Base-by-base conservation (phyloP, 1,140 invertebrate species). In the Listronotus bonariensis region DNA sequence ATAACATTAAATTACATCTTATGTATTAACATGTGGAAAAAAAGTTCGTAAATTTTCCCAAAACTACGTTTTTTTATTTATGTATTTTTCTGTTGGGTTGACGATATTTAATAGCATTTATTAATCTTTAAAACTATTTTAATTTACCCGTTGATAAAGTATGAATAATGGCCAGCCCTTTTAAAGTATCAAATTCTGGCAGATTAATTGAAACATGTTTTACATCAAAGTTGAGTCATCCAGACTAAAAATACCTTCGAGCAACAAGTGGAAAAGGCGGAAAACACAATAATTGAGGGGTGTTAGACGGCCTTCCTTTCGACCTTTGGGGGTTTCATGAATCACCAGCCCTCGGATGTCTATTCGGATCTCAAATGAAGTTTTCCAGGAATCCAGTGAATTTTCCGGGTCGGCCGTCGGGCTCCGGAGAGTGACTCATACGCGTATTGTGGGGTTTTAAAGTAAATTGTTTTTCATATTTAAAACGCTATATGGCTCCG, bases 341-440 rank as follows among this genome's bases (percentile, higher is more conserved):
- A 2, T 11, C 41, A 43, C 17, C 34, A 12, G 8, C 20, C 34
- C 34, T 36, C 11, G 34, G 34, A 36, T 36, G 41, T 43, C 41
- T n/a, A 43, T 43, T 2, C 41, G 5, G n/a, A 43, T 43, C 41
- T 43, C 41, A n/a, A 43, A 43, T 43, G 41, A 43, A 43, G 3
- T 43, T 43, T 43, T n/a, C 41, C n/a, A n/a, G 41, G n/a, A 43
- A 11, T 18, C 12, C 6, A 6, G 6, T 20, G 15, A n/a, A 26
- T 31, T 51, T 51, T 36, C 48, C 15, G 45, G 17, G 38, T 20
- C 40, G 59, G n/a, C 20, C 31, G 18, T 48, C 40, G 6, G 14
- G 38, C 42, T 41, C 48, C 36, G n/a, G 10, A 14, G 52, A 26
- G 40, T 54, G 20, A 45, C 26, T 32, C 18, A 36, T 31, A 11